These are phyloP conservation scores for Sternarchorhynchus goeldii DNA, from an alignment of 2,797 vertebrate species.

Conservation along the genomic window DNA sequence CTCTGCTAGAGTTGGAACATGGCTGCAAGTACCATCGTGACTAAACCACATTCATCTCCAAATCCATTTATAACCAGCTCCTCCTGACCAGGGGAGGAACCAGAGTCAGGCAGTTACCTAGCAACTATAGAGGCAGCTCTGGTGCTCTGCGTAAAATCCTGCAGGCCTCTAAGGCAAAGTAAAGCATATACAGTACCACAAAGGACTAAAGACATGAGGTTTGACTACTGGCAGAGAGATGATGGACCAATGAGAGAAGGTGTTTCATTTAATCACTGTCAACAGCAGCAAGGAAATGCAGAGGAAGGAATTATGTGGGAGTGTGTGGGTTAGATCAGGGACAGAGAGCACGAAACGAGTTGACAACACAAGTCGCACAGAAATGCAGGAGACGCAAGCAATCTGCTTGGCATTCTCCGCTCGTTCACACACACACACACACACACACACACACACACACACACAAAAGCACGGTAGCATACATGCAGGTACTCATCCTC, in stretches of 20 bases:
- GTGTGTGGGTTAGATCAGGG: conserved; percentile 31
- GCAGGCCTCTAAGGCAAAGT: conserved; percentile 47
- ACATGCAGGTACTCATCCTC: conserved; percentile 24
- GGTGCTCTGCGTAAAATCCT: conserved; percentile 66
- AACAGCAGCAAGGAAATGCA: conserved; percentile 27
- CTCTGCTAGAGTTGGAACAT: conserved; percentile 5
- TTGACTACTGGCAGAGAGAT: neutral
- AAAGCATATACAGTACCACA: conserved; percentile 47
- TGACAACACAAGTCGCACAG: conserved; percentile 19
- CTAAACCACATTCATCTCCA: conserved; percentile 38
- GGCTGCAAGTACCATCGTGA: conserved; percentile 27
- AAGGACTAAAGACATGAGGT: conserved; percentile 9
- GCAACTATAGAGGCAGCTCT: conserved; percentile 82
- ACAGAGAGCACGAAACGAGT: conserved; percentile 22
- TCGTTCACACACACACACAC: conserved; percentile 13
- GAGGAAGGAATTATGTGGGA: conserved; percentile 6
- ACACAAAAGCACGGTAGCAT: neutral
- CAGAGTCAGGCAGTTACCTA: conserved; percentile 85
- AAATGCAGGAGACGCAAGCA: conserved; percentile 21
- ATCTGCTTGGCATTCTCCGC: conserved; percentile 22
- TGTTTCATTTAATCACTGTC: conserved; percentile 1
- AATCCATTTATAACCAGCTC: conserved; percentile 54
- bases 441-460: neutral
- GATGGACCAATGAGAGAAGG: conserved; percentile 37
- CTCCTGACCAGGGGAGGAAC: conserved; percentile 64